Conservation (phyloP, 2,888 invertebrate genomes). For the Euspilapteryx auroguttella region DNA sequence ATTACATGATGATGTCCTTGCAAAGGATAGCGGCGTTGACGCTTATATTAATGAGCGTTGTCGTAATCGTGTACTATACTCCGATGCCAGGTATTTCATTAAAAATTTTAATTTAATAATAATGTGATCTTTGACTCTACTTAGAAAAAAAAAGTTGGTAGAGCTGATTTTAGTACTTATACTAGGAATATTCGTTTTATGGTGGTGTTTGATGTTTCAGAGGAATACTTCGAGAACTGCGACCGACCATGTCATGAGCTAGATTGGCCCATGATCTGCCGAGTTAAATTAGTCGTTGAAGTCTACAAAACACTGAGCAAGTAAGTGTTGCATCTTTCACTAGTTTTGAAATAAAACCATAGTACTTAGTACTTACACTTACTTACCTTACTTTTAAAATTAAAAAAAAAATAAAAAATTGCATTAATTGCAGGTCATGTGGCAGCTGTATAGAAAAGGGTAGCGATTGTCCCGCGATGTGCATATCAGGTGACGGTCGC, state of each 20-base stretch:
- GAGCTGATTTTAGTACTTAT: no score
- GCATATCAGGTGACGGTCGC: slow-evolving; percentile 67
- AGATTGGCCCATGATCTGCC: slow-evolving; percentile 80
- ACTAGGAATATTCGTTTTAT: no score
- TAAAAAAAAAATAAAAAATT: no score
- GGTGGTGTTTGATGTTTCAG: no score
- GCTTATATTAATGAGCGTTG: slow-evolving; percentile 66
- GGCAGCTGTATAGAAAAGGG: slow-evolving; percentile 65
- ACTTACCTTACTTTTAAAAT: no score
- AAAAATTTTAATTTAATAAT: no score
- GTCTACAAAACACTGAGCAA: slow-evolving; percentile 71
- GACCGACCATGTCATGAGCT: slow-evolving; percentile 75
- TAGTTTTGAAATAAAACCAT: not conserved
- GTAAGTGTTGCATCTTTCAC: slow-evolving; percentile 41
- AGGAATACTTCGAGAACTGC: slow-evolving; percentile 73
- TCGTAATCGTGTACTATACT: slow-evolving; percentile 71
- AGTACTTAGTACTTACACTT: no score
- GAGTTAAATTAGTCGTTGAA: slow-evolving; percentile 74
- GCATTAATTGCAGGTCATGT: slow-evolving; percentile 57
- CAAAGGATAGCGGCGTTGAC: slow-evolving; percentile 67
- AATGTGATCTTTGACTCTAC: no score
- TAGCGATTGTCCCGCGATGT: slow-evolving; percentile 64
- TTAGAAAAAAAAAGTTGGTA: no score
- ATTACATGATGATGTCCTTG: slow-evolving; percentile 62
- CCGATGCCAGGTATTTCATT: slow-evolving; percentile 66